Evolutionary conservation across 2,113 vertebrate genomes (phyloP).

Genomic region (Herpetotheres cachinnans): DNA sequence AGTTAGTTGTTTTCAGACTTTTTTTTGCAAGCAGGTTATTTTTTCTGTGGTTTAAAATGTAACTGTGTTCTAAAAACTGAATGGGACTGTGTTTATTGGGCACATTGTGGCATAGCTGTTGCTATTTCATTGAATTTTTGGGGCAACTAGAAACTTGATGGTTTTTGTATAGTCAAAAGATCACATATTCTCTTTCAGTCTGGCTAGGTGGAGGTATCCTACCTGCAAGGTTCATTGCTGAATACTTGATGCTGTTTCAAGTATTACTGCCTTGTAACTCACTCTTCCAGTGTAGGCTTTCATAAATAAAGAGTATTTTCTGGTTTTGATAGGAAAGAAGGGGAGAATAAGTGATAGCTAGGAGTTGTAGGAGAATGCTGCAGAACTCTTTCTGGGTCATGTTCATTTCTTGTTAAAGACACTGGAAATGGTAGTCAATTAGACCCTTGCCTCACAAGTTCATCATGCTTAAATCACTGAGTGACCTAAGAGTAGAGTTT

Average conservation of each 20-base stretch:
- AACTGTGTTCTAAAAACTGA: neutral
- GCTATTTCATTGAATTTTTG: neutral
- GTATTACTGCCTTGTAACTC: neutral
- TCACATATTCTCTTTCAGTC: neutral
- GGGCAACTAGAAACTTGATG: neutral
- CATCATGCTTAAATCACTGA: neutral
- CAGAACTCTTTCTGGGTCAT: neutral
- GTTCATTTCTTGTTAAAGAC: neutral
- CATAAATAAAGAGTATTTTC: neutral
- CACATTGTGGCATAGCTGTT: neutral
- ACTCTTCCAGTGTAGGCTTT: neutral
- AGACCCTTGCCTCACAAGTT: neutral
- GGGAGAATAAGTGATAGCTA: neutral
- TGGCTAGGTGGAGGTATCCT: neutral
- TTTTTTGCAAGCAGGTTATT: neutral
- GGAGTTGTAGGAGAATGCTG: neutral
- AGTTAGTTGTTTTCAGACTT: neutral
- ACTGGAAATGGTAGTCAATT: neutral
- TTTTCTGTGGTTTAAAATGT: neutral
- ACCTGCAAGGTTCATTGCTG: neutral
- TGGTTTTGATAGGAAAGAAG: neutral
- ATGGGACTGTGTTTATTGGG: neutral
- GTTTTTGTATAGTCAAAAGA: neutral
- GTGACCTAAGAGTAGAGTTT: neutral
- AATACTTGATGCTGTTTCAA: neutral